Base-by-base conservation (phyloP, 1,140 invertebrate genomes). In the Sitophilus oryzae region DNA sequence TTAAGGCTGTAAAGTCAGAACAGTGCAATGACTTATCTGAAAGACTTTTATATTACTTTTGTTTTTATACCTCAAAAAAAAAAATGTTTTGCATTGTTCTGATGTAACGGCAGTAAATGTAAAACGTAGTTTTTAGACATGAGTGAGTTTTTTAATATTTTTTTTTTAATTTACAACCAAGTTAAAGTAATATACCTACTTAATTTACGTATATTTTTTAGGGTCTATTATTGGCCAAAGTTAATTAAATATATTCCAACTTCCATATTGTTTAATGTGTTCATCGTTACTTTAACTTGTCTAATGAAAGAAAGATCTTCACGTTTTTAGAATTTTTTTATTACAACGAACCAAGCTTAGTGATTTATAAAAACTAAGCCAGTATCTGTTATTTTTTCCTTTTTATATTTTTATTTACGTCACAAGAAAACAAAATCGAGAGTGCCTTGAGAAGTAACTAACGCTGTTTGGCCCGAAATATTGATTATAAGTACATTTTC, bases 391-490 rank as follows among this genome's bases (percentile, higher is more conserved):
- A 11, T 52, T 52, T 20, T 52, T 52, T 30, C 25, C 40, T 36
- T 52, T 52, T 52, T 9, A 52, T 43, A 52, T 10, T 52, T 52
- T 52, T 43, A 52, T 52, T 52, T 52, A 52, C 50, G n/a, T 6
- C 25, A 43, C 50, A 52, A 18, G 43, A 52, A 43, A 11, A 23
- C 2, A n/a, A 40, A 30, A 30, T 30, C 25, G n/a, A n/a, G 11
- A 52, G 50, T 52, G 50, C 50, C 50, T 52, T 52, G 50, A 30
- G 11, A 30, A 30, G 11, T 30, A 30, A 30, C 25, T 6, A 30
- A 30, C 5, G 11, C 25, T 6, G 25, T 30, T 30, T 30, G 11
- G 25, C 11, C n/a, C n/a, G n/a, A n/a, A n/a, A n/a, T n/a, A n/a
- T n/a, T n/a, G n/a, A 30, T 5, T 11, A 30, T 30, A 6, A 30